Evolutionary conservation across 1,140 invertebrate genomes (phyloP), one percentile per base, ranked within the genome.

Genomic region (Nymphalis io): DNA sequence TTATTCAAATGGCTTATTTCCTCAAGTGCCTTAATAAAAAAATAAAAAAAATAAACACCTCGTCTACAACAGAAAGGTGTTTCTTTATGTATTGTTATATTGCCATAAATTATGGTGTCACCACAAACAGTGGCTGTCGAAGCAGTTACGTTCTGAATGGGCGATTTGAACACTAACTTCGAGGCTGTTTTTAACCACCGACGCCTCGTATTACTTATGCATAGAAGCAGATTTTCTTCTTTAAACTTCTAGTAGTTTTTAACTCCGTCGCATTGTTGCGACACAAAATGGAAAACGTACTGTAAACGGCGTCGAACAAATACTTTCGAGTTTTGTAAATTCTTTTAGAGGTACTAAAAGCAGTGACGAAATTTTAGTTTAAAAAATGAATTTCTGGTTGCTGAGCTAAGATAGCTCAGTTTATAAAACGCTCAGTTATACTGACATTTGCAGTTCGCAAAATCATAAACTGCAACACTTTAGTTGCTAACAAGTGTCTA

Each of bases 91-190:
- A 27, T 33, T 33, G 27, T 33, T 8, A 33, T 13, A 53, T 53
- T 8, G 27, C 10, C 20, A 13, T 15, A 70, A 67, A 48, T 18
- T 33, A 42, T 68, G 61, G 74, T 59, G 16, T 15, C 46, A 16
- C 13, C 21, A 55, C 51, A 55, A 60, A 62, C 66, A 68, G 58
- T 61, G 59, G 60, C 62, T 80, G 79, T 78, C 79, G 70, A 80
- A 76, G 74, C 76, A 76, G 73, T 80, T 73, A 78, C 72, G 65
- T 70, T 72, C 62, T 70, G 69, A 80, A 80, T 75, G 72, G 78
- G 57, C 75, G 74, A 80, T 80, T 78, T 75, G 72, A 80, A 73
- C 74, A 66, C 71, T 68, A 75, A 78, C 69, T 76, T 76, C 33
- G 69, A 70, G 73, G 63, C 68, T 73, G 70, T 72, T 75, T 74